Base-by-base conservation (phyloP, 1,140 invertebrate genomes). In the Macrobrachium rosenbergii region DNA sequence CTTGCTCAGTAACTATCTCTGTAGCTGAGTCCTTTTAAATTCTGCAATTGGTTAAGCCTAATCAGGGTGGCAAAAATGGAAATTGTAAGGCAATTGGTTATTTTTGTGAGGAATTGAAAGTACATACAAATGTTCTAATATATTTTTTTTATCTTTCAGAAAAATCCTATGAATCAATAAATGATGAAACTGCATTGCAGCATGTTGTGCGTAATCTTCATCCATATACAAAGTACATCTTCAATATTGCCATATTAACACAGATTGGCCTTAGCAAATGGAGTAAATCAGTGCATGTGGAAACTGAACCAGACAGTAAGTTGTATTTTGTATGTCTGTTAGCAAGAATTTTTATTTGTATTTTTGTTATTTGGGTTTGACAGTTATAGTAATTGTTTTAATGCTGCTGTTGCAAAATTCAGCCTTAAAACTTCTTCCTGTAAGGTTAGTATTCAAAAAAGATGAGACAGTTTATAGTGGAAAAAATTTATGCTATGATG, bases 231-330 rank as follows among this genome's bases (percentile, higher is more conserved):
- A 43, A 63, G 7, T 84, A 84, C 28, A 78, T 64, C 60, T 84
- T 84, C 58, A 84, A 58, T 59, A 84, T 84, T 59, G 83, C 83
- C 37, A 67, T 63, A 45, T 62, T 77, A 21, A 52, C 83, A 21
- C 59, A 84, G 11, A 60, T 64, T 78, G 83, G 83, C 6, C 60
- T 78, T 23, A 64, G 83, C 60, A 84, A 63, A 21, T 84, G 83
- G 83, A 84, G 60, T 52, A 76, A n/a, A 12, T 64, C 37, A 16
- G 21, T 67, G 11, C 21, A 2, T 23, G 14, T 78, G 19, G 37
- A 64, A 52, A 84, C 83, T 12, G 64, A 52, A 58, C 75, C 73
- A 17, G 21, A 64, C 43, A 84, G 83, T 84, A 77, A 63, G 83
- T 84, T 45, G 2, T 43, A 28, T 75, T 60, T 23, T 72, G 23